Percentiles rank a stretch among this genome's conserved stretches.
These are phyloP conservation scores for Germaria angustata DNA, from an alignment of 2,888 invertebrate genomes.

Conservation along the genomic window DNA sequence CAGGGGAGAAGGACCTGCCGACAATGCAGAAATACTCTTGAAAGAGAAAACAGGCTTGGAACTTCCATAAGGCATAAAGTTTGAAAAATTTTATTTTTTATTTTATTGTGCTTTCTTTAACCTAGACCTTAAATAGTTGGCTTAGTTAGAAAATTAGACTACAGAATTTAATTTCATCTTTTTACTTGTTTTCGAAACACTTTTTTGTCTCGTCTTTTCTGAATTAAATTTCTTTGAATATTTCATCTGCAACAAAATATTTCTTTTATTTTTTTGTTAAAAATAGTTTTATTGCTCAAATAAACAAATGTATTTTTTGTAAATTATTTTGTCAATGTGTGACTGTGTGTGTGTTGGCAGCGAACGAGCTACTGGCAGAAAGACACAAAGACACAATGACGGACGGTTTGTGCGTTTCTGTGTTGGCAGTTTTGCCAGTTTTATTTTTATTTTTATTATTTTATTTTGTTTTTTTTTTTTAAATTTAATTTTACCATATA, in stretches of 20 bases:
- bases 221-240: constrained; percentile 11
- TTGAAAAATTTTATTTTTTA: too few species aligned
- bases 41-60: too few species aligned
- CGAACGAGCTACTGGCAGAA: constrained; percentile 44
- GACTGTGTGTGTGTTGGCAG: constrained; percentile 21
- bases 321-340: constrained; percentile 21
- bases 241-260: not conserved
- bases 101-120: not conserved
- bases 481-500: constrained; percentile 9
- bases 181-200: too few species aligned
- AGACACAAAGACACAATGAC: constrained; percentile 57
- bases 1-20: too few species aligned
- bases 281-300: constrained; percentile 27
- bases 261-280: not conserved
- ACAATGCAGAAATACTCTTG: too few species aligned
- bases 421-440: constrained; percentile 53
- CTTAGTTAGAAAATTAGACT: too few species aligned
- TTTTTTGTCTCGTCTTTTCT: not conserved
- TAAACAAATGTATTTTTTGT: not conserved
- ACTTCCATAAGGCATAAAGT: too few species aligned
- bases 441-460: too few species aligned
- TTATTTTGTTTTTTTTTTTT: not conserved
- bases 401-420: constrained; percentile 3
- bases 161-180: too few species aligned
- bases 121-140: constrained; percentile 11